A percentile compares a stretch with the other conserved stretches of the same genome.
Evolutionary conservation across 1,140 invertebrate genomes (phyloP).

Genomic region (Eriocheir sinensis): DNA sequence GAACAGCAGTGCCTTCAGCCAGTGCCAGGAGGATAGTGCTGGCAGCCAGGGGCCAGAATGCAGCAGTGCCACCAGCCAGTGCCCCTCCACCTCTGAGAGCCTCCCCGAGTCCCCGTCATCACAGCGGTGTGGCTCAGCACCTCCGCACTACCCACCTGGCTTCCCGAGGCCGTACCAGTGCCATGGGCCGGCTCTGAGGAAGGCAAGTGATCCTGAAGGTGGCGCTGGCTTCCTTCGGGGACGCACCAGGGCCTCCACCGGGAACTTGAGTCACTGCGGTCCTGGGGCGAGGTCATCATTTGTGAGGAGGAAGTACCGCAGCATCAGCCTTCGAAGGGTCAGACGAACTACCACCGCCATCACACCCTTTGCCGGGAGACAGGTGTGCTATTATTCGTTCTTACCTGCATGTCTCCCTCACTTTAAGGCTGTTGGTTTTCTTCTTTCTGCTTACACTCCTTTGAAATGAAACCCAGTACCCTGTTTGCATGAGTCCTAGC

Average conservation of each 20-base stretch:
- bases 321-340: conserved; percentile 52
- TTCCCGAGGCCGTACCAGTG: conserved; percentile 14
- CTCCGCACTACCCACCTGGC: conserved; percentile 36
- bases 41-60: background rate
- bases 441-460: too few relatives aligned
- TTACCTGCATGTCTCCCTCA: too few relatives aligned
- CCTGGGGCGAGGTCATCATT: background rate
- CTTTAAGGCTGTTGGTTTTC: too few relatives aligned
- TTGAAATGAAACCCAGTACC: too few relatives aligned
- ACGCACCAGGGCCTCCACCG: conserved; percentile 33
- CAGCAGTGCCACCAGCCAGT: too few relatives aligned
- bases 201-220: conserved; percentile 28
- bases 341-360: background rate
- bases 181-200: conserved; percentile 2
- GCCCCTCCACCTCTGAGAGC: background rate
- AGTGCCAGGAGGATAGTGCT: background rate
- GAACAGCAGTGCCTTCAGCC: background rate
- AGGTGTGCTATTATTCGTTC: too few relatives aligned
- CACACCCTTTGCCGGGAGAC: too few relatives aligned
- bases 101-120: conserved; percentile 53
- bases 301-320: conserved; percentile 57
- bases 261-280: conserved; percentile 39
- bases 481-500: too few relatives aligned
- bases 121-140: conserved; percentile 62
- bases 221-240: conserved; percentile 13